Evolutionary conservation across 1,140 invertebrate species (phyloP), one percentile per base, ranked within the genome.

Genomic region (Drosophila mojavensis): DNA sequence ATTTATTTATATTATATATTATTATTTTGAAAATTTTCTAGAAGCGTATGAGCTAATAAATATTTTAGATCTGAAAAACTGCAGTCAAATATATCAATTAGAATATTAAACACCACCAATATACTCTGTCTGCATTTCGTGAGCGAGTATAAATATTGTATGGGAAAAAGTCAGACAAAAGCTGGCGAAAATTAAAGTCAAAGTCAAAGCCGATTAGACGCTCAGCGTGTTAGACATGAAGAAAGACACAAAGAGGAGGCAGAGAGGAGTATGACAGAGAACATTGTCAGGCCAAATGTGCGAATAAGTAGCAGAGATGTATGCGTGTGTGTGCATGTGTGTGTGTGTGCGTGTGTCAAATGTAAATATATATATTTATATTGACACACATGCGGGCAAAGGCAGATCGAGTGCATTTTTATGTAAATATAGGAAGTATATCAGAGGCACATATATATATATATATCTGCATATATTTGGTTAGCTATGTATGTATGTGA

Each of bases 331-430:
- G 28, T 30, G 20, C 5, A 9, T 43, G 36, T 43, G 20, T 15
- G 56, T 33, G 47, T n/a, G 39, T 55, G 67, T 62, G 55, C 47
- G 39, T 51, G 17, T 36, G 54, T 64, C 45, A 66, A 68, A 47
- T 47, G 60, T 73, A 60, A 17, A 60, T 60, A 68, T 48, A 72
- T 72, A 66, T 72, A 72, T 67, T 59, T 88, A 73, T 88, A 81
- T 81, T 70, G 65, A 65, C 55, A 68, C 58, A 53, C 39, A 64
- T 74, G 65, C 47, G 71, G 71, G 41, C 65, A 55, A 60, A 58
- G 53, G 33, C 62, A 81, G 81, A 86, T 88, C 75, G 81, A 86
- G 82, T 86, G 82, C 82, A 86, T 88, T 88, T 86, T 86, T 86
- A 86, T 86, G 82, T 79, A 86, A 88, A 85, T 85, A 62, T 60